Evolutionary conservation across 2,113 vertebrate species (phyloP), one percentile per base, ranked within the genome.

Genomic region (Peromyscus maniculatus): DNA sequence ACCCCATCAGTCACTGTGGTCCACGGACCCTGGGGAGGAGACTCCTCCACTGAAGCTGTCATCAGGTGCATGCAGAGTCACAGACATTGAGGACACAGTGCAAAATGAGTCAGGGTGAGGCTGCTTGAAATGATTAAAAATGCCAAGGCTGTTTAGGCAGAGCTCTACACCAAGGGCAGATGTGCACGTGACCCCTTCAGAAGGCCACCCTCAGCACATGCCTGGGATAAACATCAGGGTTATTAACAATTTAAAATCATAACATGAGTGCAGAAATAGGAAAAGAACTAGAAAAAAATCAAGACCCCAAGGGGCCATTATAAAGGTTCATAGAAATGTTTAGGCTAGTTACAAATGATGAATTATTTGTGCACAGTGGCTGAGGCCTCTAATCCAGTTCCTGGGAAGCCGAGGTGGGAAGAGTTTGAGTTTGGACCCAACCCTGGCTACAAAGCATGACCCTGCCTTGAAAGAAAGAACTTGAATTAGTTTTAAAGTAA

Each of bases 1-100:
- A 49, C 67, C 52, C 78, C 19, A 13, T 69, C 15, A 36, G n/a
- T 86, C 28, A 9, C 19, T 10, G 7, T 52, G 84, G 52, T 21
- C 7, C 5, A 0, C 3, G 28, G 74, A 31, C 46, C 2, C 16
- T 74, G 55, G 16, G 55, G 22, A 87, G 59, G 69, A 26, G 69
- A 79, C 0, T 4, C 1, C 46, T 13, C 9, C 1, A 4, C 0
- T 13, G n/a, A 62, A 16, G 49, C 39, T 16, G 4, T 55, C 59
- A 13, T 19, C 62, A 26, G 77, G 28, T 24, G 11, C 9, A 3
- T 64, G 55, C 69, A 43, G 71, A 22, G 49, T 59, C 31, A 59
- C 0, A 4, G 28, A 39, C 33, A 46, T 80, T 75, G 66, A 87
- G 89, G 46, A 83, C 24, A 4, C 80, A 55, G 26, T 46, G 64